phyloP scores from a whole-genome alignment of 1,140 invertebrate species.

The Helicoverpa armigera region DNA sequence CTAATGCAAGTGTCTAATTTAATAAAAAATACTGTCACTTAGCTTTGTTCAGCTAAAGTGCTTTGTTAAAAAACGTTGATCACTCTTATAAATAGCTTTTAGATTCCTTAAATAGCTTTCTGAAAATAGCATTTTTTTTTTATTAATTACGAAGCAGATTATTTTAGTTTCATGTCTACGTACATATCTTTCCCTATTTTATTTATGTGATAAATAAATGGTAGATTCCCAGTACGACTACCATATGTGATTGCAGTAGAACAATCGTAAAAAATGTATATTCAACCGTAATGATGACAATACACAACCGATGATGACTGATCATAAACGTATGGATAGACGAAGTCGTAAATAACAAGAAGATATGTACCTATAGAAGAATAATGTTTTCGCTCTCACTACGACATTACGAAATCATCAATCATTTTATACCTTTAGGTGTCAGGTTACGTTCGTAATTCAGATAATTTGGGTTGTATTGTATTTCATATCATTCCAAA shows the following conservation, averaged over 20 bases:
- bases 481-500: too few species aligned
- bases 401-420: slow-evolving; percentile 15
- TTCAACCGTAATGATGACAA: slow-evolving; percentile 19
- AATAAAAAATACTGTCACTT: slow-evolving; percentile 30
- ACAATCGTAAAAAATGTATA: neutral
- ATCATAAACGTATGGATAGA: slow-evolving; percentile 4
- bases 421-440: neutral
- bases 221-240: neutral
- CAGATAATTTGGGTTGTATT: too few species aligned
- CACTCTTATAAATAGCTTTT: neutral
- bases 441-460: too few species aligned
- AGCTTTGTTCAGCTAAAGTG: slow-evolving; percentile 6
- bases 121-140: neutral
- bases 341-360: slow-evolving; percentile 23
- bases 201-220: neutral
- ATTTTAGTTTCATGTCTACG: neutral
- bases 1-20: slow-evolving; percentile 18
- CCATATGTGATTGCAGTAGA: neutral
- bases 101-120: too few species aligned
- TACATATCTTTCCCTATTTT: neutral
- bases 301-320: slow-evolving; percentile 15
- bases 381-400: slow-evolving; percentile 38
- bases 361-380: too few species aligned
- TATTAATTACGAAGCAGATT: neutral
- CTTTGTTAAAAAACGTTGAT: slow-evolving; percentile 5